These are phyloP conservation scores for Aethes cnicana DNA, from an alignment of 2,888 invertebrate genomes.

Conservation along the genomic window DNA sequence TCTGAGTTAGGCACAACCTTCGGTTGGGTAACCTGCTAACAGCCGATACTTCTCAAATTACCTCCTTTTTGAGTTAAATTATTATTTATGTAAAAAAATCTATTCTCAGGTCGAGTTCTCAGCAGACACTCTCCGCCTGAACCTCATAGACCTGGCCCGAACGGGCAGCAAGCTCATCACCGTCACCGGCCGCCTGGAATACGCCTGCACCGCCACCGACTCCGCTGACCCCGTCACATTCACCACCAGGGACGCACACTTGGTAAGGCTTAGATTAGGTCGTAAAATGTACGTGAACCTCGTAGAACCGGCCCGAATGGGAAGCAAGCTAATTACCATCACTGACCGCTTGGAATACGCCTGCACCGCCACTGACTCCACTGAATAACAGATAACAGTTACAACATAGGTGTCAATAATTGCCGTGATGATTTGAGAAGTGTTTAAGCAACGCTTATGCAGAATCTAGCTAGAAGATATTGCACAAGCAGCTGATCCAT, in stretches of 20 bases:
- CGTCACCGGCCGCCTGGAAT: conserved; percentile 92
- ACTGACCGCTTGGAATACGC: conserved; percentile 93
- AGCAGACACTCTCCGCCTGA: conserved; percentile 93
- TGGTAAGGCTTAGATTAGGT: conserved; percentile 88
- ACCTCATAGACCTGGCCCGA: conserved; percentile 93
- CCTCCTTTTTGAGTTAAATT: background rate
- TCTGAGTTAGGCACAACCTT: too few species aligned
- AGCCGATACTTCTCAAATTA: too few species aligned
- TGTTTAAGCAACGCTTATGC: too few species aligned
- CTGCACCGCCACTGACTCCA: conserved; percentile 92
- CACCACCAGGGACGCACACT: conserved; percentile 93
- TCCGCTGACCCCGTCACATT: conserved; percentile 95
- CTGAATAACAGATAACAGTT: too few species aligned
- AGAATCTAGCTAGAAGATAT: too few species aligned
- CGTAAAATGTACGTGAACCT: too few species aligned
- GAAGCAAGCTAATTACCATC: conserved; percentile 90
- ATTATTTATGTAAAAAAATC: background rate
- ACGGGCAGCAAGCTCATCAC: conserved; percentile 91
- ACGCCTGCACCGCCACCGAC: conserved; percentile 92
- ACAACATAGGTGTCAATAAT: too few species aligned
- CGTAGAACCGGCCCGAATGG: conserved; percentile 92
- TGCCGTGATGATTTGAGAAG: too few species aligned
- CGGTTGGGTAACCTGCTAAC: too few species aligned
- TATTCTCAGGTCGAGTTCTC: conserved; percentile 92
- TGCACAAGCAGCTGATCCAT: too few species aligned